A percentile compares a stretch with the other conserved stretches of the same genome.
Conservation (phyloP, 2,797 vertebrate genomes). For the Chaetodon trifasciatus region DNA sequence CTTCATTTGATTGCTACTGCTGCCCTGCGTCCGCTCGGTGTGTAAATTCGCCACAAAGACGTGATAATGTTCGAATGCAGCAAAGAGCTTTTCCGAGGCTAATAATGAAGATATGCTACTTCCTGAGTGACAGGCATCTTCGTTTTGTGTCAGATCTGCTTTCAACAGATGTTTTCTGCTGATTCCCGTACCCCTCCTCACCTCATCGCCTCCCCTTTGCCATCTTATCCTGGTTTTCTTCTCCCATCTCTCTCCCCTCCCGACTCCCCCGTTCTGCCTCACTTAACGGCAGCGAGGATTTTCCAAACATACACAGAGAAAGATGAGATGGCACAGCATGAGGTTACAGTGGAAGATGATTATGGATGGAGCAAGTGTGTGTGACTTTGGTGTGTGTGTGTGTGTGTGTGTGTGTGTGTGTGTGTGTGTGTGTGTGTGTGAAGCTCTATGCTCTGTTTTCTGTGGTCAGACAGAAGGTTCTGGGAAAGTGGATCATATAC, state of each 20-base stretch:
- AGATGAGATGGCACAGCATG: constrained; percentile 43
- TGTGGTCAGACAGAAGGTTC: constrained; percentile 73
- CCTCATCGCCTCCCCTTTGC: not conserved
- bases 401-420: constrained; percentile 1
- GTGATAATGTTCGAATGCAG: too few relatives aligned
- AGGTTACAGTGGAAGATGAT: constrained; percentile 17
- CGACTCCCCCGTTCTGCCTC: constrained; percentile 25
- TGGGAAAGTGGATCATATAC: constrained; percentile 73
- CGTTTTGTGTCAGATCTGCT: too few relatives aligned
- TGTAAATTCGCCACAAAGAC: too few relatives aligned
- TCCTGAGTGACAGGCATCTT: not conserved
- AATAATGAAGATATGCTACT: not conserved
- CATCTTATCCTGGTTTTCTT: not conserved
- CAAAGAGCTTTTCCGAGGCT: not conserved
- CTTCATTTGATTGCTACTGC: too few relatives aligned
- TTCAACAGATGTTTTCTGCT: not conserved
- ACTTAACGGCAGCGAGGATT: constrained; percentile 44
- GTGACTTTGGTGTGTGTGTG: not conserved
- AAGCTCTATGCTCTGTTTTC: constrained; percentile 52
- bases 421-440: not conserved
- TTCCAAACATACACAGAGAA: constrained; percentile 39
- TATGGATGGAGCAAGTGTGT: constrained; percentile 9
- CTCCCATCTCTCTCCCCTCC: too few relatives aligned
- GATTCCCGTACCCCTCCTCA: not conserved
- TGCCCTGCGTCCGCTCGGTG: too few relatives aligned